Evolutionary conservation across 2,797 vertebrate species (phyloP).

Genomic region (Gypaetus barbatus): DNA sequence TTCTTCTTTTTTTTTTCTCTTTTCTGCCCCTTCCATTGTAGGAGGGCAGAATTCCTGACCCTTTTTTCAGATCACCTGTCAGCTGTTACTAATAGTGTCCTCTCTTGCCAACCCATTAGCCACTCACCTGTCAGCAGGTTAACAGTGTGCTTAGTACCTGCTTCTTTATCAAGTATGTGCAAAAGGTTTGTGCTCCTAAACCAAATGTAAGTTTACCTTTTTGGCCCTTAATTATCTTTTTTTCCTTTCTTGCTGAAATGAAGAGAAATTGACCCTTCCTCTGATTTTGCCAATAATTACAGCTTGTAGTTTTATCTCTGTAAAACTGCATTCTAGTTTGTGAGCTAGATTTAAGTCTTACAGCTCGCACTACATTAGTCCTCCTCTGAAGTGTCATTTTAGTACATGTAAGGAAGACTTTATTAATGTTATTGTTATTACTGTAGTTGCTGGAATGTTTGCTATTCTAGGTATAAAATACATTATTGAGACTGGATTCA

Average conservation of each 20-base stretch:
- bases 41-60: background rate
- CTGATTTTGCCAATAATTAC: background rate
- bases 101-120: background rate
- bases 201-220: background rate
- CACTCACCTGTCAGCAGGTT: background rate
- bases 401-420: background rate
- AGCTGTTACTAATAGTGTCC: background rate
- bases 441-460: background rate
- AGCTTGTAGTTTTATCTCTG: background rate
- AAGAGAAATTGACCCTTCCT: background rate
- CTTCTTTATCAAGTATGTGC: accelerated
- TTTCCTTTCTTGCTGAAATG: background rate
- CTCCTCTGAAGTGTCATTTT: background rate
- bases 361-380: background rate
- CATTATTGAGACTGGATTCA: background rate
- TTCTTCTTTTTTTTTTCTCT: too few relatives aligned
- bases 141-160: background rate
- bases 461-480: background rate
- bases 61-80: background rate
- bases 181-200: background rate
- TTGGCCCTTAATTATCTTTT: background rate
- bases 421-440: background rate
- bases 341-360: background rate
- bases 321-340: background rate
- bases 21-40: background rate